A percentile compares a stretch with the other conserved stretches of the same genome.
Conservation (phyloP, 1,140 invertebrate genomes). For the Lasioglossum baleicum region DNA sequence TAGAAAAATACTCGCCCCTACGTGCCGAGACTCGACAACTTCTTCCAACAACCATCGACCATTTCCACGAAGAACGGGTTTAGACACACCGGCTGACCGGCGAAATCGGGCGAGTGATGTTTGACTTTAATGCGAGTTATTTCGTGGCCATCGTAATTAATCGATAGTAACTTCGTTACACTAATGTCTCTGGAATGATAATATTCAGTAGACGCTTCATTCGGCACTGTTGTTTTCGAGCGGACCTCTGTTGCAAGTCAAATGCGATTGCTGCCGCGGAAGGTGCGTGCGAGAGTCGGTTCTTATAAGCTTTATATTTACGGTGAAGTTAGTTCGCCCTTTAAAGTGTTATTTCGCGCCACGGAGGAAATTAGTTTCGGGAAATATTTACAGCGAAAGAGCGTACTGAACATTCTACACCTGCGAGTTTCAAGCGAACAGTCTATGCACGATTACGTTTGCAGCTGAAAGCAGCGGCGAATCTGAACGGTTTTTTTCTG, state of each 20-base stretch:
- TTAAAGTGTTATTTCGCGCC: background rate
- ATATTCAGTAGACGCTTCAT: no score
- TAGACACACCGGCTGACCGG: no score
- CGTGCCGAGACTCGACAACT: constrained; percentile 63
- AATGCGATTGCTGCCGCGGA: background rate
- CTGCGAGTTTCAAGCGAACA: background rate
- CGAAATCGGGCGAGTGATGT: no score
- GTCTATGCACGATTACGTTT: background rate
- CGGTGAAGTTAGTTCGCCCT: constrained; percentile 6
- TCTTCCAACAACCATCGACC: constrained; percentile 1
- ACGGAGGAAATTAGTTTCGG: constrained; percentile 27
- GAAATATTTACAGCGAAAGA: constrained; percentile 9
- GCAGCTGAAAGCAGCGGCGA: background rate
- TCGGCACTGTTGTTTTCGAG: background rate
- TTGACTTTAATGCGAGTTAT: no score
- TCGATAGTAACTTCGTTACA: no score
- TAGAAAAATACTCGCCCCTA: constrained; percentile 62
- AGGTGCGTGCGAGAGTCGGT: background rate
- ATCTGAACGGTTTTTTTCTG: no score
- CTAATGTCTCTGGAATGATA: no score
- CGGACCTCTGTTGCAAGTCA: background rate
- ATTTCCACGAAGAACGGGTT: no score
- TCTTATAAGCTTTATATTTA: constrained; percentile 17
- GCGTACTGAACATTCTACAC: constrained; percentile 5
- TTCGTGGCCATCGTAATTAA: no score